Percentiles rank a stretch among this genome's conserved stretches.
phyloP scores from a whole-genome alignment of 64 coral and sea anemone species.

The Platygyra sinensis region DNA sequence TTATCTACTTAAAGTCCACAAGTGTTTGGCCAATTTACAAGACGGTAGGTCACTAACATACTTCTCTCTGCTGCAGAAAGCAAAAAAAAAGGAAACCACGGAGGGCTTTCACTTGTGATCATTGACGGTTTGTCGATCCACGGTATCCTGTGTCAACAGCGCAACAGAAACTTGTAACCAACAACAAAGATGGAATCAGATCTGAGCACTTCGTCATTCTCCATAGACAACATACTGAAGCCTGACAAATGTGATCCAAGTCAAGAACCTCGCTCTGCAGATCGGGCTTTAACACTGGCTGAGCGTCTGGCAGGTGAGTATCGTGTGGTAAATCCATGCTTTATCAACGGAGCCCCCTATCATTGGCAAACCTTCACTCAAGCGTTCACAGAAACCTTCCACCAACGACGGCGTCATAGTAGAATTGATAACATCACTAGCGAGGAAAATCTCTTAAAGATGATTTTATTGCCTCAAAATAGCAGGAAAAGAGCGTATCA shows the following conservation, averaged over 20 bases:
- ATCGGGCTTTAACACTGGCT: slow-evolving; percentile 61
- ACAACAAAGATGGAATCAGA: slow-evolving; percentile 44
- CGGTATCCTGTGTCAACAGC: not conserved
- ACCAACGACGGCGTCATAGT: too few relatives aligned
- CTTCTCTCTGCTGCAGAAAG: not conserved
- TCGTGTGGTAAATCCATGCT: too few relatives aligned
- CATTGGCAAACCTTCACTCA: too few relatives aligned
- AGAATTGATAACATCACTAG: too few relatives aligned
- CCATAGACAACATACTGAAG: slow-evolving; percentile 72
- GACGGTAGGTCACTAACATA: not conserved
- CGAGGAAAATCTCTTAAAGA: too few relatives aligned
- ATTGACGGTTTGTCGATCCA: not conserved
- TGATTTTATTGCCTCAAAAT: too few relatives aligned
- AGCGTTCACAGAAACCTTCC: too few relatives aligned
- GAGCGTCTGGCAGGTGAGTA: slow-evolving; percentile 65
- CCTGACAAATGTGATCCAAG: slow-evolving; percentile 55
- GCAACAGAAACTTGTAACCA: not conserved
- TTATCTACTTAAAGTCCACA: not conserved
- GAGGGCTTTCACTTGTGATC: not conserved
- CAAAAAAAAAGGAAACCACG: not conserved
- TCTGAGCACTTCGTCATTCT: slow-evolving; percentile 54
- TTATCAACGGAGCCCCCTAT: too few relatives aligned
- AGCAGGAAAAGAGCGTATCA: too few relatives aligned
- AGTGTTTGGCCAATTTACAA: not conserved
- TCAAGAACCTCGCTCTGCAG: slow-evolving; percentile 60